These are phyloP conservation scores for Drosophila recens DNA, from an alignment of 2,888 invertebrate genomes.

Conservation along the genomic window DNA sequence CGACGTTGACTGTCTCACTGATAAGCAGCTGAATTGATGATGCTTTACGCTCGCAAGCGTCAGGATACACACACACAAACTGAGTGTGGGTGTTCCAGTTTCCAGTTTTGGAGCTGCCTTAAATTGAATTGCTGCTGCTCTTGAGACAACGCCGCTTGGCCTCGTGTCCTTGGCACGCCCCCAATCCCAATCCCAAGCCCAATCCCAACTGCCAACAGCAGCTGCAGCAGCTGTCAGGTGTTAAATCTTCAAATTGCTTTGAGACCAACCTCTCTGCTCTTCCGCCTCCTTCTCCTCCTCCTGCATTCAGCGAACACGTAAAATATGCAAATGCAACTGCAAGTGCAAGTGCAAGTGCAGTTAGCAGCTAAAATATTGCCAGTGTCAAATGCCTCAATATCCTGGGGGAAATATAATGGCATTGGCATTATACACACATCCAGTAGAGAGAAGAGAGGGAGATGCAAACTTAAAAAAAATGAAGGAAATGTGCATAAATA, in stretches of 20 bases:
- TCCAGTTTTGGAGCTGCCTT: constrained; percentile 28
- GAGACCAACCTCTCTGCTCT: constrained; percentile 41
- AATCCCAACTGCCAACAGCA: constrained; percentile 42
- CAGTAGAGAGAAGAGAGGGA: constrained; percentile 6
- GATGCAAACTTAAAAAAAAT: not conserved
- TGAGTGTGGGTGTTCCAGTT: constrained; percentile 1
- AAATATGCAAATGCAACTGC: constrained; percentile 71
- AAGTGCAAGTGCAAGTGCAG: constrained; percentile 47
- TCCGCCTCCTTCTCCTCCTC: not conserved
- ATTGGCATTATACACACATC: constrained; percentile 29
- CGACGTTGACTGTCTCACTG: constrained; percentile 49
- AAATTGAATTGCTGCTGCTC: constrained; percentile 66
- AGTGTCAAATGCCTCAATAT: constrained; percentile 65
- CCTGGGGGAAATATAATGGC: constrained; percentile 58
- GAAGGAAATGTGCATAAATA: constrained; percentile 41
- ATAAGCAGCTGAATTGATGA: constrained; percentile 68
- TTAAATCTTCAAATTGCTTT: constrained; percentile 73
- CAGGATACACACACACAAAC: not conserved
- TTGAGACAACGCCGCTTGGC: constrained; percentile 45
- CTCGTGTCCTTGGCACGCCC: constrained; percentile 44
- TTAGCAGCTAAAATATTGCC: constrained; percentile 76
- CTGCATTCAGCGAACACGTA: constrained; percentile 30
- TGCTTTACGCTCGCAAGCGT: constrained; percentile 16
- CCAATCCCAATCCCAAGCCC: not conserved
- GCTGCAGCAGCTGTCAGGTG: constrained; percentile 59